Conservation (phyloP, 2,797 vertebrate species). For the Falco peregrinus region DNA sequence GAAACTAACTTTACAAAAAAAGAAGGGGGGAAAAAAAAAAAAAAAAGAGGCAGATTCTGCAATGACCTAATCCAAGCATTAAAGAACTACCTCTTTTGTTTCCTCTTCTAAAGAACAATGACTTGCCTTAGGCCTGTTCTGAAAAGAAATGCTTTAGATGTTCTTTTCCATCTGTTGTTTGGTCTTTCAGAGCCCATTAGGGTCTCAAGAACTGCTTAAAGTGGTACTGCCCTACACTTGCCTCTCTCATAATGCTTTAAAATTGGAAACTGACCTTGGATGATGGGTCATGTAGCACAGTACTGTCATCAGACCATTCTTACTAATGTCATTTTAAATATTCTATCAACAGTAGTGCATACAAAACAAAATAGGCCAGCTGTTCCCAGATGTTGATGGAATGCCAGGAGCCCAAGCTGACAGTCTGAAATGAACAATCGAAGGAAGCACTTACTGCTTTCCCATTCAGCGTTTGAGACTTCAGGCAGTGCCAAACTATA, state of each 20-base stretch:
- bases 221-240: neutral
- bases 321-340: constrained; percentile 6
- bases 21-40: too few species aligned
- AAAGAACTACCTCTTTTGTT: neutral
- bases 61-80: neutral
- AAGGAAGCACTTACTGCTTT: constrained; percentile 5
- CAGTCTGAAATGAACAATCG: neutral
- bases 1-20: neutral
- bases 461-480: neutral
- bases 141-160: neutral
- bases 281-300: neutral
- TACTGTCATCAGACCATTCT: neutral
- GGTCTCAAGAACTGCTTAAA: neutral
- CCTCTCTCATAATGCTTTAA: neutral
- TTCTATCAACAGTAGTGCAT: neutral
- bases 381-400: neutral
- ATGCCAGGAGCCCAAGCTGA: neutral
- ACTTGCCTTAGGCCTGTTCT: neutral
- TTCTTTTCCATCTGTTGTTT: neutral
- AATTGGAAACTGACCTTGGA: neutral
- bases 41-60: neutral
- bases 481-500: neutral
- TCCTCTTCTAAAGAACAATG: neutral
- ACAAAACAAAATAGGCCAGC: neutral
- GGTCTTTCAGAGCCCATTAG: neutral